Evolutionary conservation across 2,797 vertebrate species (phyloP).

Genomic region (Hydrolagus colliei): DNA sequence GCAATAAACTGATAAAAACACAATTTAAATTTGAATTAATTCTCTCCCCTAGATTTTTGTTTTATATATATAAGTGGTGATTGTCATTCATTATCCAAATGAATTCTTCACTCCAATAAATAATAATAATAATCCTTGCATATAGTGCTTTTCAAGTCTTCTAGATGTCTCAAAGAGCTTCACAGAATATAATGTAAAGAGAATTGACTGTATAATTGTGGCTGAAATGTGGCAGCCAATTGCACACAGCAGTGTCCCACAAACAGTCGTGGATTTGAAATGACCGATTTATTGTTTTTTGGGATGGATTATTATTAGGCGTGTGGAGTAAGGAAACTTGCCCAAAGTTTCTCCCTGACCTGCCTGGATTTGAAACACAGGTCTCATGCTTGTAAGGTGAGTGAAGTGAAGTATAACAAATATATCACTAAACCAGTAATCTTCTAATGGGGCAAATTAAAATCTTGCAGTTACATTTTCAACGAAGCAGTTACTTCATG

Average conservation of each 20-base stretch:
- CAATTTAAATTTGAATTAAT: not conserved
- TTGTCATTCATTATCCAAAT: not conserved
- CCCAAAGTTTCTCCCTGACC: too few relatives aligned
- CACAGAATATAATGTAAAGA: too few relatives aligned
- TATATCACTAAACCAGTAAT: not conserved
- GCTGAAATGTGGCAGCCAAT: too few relatives aligned
- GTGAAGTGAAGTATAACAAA: not conserved
- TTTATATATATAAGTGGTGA: not conserved
- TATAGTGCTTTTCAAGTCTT: too few relatives aligned
- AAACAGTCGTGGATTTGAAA: too few relatives aligned
- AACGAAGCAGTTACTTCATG: not conserved
- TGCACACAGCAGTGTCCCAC: too few relatives aligned
- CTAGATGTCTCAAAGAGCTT: too few relatives aligned
- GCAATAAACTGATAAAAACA: not conserved
- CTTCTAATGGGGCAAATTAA: not conserved
- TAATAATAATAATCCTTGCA: not conserved
- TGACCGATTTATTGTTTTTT: too few relatives aligned
- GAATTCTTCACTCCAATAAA: not conserved
- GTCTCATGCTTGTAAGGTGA: not conserved
- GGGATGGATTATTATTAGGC: too few relatives aligned
- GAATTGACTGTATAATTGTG: too few relatives aligned
- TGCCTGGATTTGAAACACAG: not conserved
- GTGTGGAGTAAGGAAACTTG: too few relatives aligned
- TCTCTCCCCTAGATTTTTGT: too few relatives aligned
- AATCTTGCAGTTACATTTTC: not conserved